Percentiles rank a stretch among this genome's conserved stretches.
phyloP scores from a whole-genome alignment of 2,113 vertebrate genomes.

The Promerops cafer region DNA sequence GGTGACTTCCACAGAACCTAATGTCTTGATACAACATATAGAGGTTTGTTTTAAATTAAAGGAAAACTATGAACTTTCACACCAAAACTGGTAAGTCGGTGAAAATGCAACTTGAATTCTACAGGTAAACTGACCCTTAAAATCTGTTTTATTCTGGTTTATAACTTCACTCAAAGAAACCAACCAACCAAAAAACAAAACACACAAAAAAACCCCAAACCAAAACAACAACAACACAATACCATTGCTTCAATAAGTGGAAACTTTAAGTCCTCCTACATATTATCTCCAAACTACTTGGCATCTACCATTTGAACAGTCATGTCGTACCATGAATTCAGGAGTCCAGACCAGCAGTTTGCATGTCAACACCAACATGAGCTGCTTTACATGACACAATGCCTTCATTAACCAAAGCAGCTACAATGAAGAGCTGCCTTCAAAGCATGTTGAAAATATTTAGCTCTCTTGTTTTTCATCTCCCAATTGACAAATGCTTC shows the following conservation, averaged over 20 bases:
- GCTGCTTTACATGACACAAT: background rate
- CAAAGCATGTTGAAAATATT: background rate
- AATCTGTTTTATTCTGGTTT: background rate
- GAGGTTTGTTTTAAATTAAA: background rate
- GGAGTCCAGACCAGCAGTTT: background rate
- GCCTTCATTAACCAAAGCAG: background rate
- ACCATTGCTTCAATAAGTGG: background rate
- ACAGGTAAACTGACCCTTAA: background rate
- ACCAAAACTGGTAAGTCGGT: rapidly evolving
- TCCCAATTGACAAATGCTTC: rapidly evolving
- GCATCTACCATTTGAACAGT: background rate
- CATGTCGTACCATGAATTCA: background rate
- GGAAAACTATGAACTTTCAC: background rate
- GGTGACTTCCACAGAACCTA: background rate
- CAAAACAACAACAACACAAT: background rate
- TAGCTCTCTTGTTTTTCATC: background rate
- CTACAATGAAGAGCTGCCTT: background rate
- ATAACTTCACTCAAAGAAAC: background rate
- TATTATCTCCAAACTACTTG: background rate
- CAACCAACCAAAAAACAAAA: background rate
- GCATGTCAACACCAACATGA: background rate
- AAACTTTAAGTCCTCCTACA: background rate
- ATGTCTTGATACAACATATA: background rate
- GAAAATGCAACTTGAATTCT: background rate
- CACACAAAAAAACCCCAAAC: background rate